Conservation (phyloP, 2,113 vertebrate genomes). For the Lepidothrix coronata region DNA sequence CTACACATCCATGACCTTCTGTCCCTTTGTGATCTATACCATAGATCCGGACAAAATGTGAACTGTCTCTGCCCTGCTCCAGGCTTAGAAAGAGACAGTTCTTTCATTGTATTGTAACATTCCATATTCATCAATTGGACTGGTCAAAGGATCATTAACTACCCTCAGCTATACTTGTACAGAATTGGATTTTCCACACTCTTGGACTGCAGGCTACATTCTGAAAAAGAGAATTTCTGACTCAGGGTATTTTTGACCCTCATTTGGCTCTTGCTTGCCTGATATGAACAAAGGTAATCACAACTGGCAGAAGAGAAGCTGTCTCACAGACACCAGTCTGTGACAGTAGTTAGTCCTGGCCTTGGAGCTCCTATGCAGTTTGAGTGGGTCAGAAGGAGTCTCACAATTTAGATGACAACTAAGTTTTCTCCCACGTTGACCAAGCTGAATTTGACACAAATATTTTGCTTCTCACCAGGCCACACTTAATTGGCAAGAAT, state of each 20-base stretch:
- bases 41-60: slow-evolving; percentile 42
- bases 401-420: neutral
- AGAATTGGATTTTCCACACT: slow-evolving; percentile 64
- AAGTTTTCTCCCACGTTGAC: neutral
- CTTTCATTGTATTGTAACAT: neutral
- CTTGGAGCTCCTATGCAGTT: neutral
- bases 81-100: slow-evolving; percentile 4
- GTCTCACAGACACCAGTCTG: neutral
- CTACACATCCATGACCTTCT: neutral
- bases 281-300: neutral
- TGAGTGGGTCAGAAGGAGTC: neutral
- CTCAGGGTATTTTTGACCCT: slow-evolving; percentile 4
- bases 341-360: neutral
- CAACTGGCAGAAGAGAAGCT: neutral
- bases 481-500: neutral
- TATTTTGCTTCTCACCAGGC: neutral
- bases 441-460: neutral
- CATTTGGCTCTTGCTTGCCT: neutral
- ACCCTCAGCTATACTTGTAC: slow-evolving; percentile 30
- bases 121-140: neutral
- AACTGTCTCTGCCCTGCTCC: slow-evolving; percentile 29
- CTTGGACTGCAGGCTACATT: neutral
- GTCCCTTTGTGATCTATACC: slow-evolving; percentile 1
- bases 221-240: slow-evolving; percentile 14
- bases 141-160: slow-evolving; percentile 49